Percentiles rank a stretch among this genome's conserved stretches.
Conservation (phyloP, 2,113 vertebrate genomes). For the Cisticola juncidis region DNA sequence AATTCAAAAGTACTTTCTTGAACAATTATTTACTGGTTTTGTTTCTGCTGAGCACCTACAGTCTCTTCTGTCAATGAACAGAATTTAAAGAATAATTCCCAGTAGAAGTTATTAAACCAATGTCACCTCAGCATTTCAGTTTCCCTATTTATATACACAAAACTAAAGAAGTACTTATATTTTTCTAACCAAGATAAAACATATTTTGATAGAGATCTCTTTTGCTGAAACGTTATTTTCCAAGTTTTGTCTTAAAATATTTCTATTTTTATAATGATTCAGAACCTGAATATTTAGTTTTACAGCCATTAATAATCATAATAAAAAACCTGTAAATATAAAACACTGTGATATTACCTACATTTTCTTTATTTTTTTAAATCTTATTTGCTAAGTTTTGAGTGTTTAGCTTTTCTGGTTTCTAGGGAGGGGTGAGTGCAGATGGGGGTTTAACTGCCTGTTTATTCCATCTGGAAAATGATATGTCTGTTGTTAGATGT, state of each 20-base stretch:
- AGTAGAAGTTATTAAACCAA: conserved; percentile 41
- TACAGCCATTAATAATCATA: background rate
- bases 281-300: background rate
- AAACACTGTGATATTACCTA: background rate
- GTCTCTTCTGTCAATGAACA: background rate
- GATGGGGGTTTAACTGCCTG: conserved; percentile 39
- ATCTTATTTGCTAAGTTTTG: background rate
- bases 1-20: conserved; percentile 25
- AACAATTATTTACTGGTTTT: conserved; percentile 23
- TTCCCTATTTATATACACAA: conserved; percentile 45
- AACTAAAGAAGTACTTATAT: conserved; percentile 25
- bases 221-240: conserved; percentile 34
- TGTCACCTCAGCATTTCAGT: conserved; percentile 6
- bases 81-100: conserved; percentile 60
- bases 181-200: conserved; percentile 22
- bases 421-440: background rate
- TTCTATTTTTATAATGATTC: conserved; percentile 21
- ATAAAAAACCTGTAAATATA: background rate
- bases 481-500: background rate
- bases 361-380: background rate
- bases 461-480: conserved; percentile 53
- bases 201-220: conserved; percentile 11
- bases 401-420: conserved; percentile 17
- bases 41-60: conserved; percentile 27
- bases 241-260: background rate